Evolutionary conservation across 2,113 vertebrate genomes (phyloP), one percentile per base, ranked within the genome.

Genomic region (Varanus komodoensis): DNA sequence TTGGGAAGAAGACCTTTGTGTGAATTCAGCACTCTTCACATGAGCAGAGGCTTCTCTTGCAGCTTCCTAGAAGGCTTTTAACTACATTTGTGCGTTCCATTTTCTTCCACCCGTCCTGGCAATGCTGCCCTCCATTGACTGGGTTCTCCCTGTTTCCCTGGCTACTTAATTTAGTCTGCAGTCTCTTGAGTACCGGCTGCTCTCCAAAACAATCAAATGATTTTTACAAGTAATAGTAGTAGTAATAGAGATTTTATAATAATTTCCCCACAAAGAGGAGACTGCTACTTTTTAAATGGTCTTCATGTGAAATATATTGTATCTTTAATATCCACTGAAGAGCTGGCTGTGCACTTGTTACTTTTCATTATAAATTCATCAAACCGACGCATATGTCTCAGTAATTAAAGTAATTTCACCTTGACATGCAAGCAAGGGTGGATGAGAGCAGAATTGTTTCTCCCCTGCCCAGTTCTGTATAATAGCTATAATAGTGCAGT

Each of bases 361-460:
- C 84, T 0, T 94, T 94, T 93, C 93, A 93, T 92, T 93, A 29
- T 88, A 92, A 91, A 87, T 91, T 92, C 27, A 9, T 96, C 89
- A 94, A 96, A 96, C 94, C 93, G 93, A 93, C 96, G 94, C 93
- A 93, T 93, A 93, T 86, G 79, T 95, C 95, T 93, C 90, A 67
- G 89, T 93, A 95, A 96, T 95, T 92, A 92, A 95, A 94, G 85
- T 77, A 87, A 94, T 94, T 96, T 82, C 89, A 94, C 91, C 32
- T 83, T 90, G 81, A 44, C 61, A 8, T 82, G 82, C 89, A 12
- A 94, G 86, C 89, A 50, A 9, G 75, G 87, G 90, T 84, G 87
- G 0, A 86, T 29, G 78, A 11, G 6, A 38, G 68, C n/a, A 0
- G 92, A 34, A 4, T 84, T 69, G 0, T 44, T 94, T 92, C 48